Evolutionary conservation across 2,888 invertebrate genomes (phyloP), one percentile per base, ranked within the genome.

Genomic region (Dyspetes luteomarginatus): DNA sequence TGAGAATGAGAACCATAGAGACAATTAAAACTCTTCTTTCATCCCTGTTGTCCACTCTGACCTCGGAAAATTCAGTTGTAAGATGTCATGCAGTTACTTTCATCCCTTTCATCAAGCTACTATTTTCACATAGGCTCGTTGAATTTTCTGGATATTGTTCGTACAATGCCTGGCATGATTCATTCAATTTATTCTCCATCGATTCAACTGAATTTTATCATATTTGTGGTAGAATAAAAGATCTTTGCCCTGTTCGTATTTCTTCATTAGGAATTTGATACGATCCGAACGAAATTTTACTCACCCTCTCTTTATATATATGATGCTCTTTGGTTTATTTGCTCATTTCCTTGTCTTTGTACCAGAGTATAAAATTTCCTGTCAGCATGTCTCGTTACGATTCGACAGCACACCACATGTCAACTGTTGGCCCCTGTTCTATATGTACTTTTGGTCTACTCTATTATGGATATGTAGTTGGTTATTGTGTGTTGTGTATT

Each of bases 371-470:
- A 60, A 65, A 71, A 75, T 79, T 71, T 71, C 65, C 69, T 68
- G 64, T 52, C 58, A 48, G 28, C 50, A 43, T 64, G 65, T 62
- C 41, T 62, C 79, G 74, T 79, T 69, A 74, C 69, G 69, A 52
- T 79, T 79, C 52, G 77, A 71, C 71, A 52, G 56, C 41, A 19
- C 41, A 12, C 68, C 78, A 79, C 78, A 79, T 79, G 78, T 79
- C 78, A 68, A 64, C 45, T 45, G 58, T 28, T 41, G 26, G 56
- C 17, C 9, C 55, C 28, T 55, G 26, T 56, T 12, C 17, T 36
- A 41, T n/a, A n/a, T 56, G 78, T 52, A 52, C 52, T 19, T 36
- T 24, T 52, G 56, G 24, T 69, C n/a, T 28, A 24, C 55, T 50
- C 15, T 24, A 65, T 79, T 71, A 69, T 65, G 50, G 50, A 58